Conservation (phyloP, 2,888 invertebrate species). For the Hoplodrina blanda region DNA sequence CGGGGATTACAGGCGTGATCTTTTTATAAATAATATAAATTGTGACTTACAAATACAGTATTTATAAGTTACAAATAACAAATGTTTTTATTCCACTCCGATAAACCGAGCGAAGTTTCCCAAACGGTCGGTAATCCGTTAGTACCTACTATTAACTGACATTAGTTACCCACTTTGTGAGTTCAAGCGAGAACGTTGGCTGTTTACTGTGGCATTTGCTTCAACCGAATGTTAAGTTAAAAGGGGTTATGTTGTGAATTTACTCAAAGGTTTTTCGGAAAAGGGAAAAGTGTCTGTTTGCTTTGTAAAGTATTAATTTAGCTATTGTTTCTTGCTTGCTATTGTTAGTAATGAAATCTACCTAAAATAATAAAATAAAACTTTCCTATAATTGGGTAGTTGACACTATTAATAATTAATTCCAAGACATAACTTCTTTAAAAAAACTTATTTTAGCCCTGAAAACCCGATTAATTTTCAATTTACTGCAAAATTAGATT, state of each 20-base stretch:
- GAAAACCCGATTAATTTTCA: too few relatives aligned
- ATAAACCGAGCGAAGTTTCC: conserved; percentile 6
- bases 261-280: background rate
- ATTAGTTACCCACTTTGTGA: conserved; percentile 43
- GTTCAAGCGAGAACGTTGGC: conserved; percentile 29
- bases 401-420: too few relatives aligned
- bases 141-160: conserved; percentile 21
- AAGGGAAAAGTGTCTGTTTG: too few relatives aligned
- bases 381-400: too few relatives aligned
- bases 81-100: conserved; percentile 14
- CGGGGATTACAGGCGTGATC: too few relatives aligned
- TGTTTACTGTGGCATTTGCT: conserved; percentile 28
- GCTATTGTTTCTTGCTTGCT: too few relatives aligned
- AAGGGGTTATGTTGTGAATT: background rate
- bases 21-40: too few relatives aligned
- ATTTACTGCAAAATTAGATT: too few relatives aligned
- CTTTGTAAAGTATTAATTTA: background rate
- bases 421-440: too few relatives aligned
- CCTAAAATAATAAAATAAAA: too few relatives aligned
- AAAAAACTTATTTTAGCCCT: too few relatives aligned
- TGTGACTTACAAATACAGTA: background rate
- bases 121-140: conserved; percentile 23
- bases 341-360: too few relatives aligned
- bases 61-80: conserved; percentile 14
- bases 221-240: conserved; percentile 20